Evolutionary conservation across 1,140 invertebrate species (phyloP).

Genomic region (Mesaphorura yosii): DNA sequence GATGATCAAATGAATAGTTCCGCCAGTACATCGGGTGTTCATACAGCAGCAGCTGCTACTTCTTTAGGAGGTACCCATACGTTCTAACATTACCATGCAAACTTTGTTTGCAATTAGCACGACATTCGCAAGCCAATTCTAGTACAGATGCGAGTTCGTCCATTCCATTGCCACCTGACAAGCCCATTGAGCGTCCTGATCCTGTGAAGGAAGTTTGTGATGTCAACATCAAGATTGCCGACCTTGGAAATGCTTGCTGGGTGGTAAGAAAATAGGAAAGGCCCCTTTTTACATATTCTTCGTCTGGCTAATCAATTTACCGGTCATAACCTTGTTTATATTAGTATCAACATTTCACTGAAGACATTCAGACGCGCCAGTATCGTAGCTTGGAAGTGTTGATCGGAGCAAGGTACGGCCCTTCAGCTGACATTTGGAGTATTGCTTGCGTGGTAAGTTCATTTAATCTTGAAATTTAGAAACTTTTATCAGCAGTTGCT

Average conservation of each 20-base stretch:
- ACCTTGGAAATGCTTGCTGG: conserved; percentile 98
- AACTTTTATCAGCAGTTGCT: not conserved
- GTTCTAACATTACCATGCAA: not conserved
- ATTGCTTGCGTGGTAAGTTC: conserved; percentile 99
- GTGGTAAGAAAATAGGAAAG: conserved; percentile 47
- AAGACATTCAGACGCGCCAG: conserved; percentile 98
- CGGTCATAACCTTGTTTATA: conserved; percentile 28
- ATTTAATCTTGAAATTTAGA: conserved; percentile 34
- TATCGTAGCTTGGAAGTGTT: conserved; percentile 94
- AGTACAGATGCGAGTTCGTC: not conserved
- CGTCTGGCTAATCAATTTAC: conserved; percentile 8
- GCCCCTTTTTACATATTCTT: conserved; percentile 33
- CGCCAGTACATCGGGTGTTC: too few species aligned
- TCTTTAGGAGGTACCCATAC: not conserved
- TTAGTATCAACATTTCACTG: conserved; percentile 68
- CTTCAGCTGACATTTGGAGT: conserved; percentile 96
- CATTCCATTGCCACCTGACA: not conserved
- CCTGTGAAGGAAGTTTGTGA: conserved; percentile 55
- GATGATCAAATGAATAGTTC: too few species aligned
- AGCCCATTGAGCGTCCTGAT: not conserved
- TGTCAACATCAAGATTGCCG: conserved; percentile 87
- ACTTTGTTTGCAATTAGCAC: not conserved
- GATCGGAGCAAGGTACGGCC: conserved; percentile 82
- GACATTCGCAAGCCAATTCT: not conserved
- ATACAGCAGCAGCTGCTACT: too few species aligned